Base-by-base conservation (phyloP, 2,797 vertebrate species). In the Danio kyathit region DNA sequence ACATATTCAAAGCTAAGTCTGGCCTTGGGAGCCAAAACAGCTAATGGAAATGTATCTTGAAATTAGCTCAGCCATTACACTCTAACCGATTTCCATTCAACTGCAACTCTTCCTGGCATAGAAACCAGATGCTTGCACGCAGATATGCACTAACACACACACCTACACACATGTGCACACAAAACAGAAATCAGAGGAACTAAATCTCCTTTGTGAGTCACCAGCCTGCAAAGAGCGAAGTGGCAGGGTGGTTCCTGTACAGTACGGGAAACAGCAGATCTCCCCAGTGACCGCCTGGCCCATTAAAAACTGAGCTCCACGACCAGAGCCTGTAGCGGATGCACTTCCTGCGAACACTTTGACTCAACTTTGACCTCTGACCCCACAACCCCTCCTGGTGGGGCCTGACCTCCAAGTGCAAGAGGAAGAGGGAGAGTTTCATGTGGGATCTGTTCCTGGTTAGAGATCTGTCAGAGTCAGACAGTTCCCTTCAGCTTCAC, bases 201-300 rank as follows among this genome's bases (percentile, higher is more conserved):
- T 65, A 56, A 77, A 40, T 59, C 49, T 66, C 29, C 13, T 56
- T 63, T 82, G 46, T 85, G 82, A 86, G 51, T 86, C 84, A 87
- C 80, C 61, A 72, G 70, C 64, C 76, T 82, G 78, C 86, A 84
- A 56, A 84, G 73, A 81, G 66, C 41, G 69, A 64, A 83, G 67
- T 84, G 81, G 76, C 77, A 76, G 75, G 73, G 78, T 72, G 81
- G 82, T 86, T 84, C 81, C 69, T 83, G 82, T 82, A 73, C 76
- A 70, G 79, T 85, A 81, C 85, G 78, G 85, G 81, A 86, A 86
- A 81, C 80, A 80, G 74, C 80, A 79, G 60, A 70, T 79, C 70
- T 84, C 82, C 81, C 74, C 21, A 73, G 83, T 78, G 81, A 83
- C 83, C 64, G 81, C 81, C 79, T 84, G 81, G 75, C 46, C 81